Percentiles rank a stretch among this genome's conserved stretches.
Conservation (phyloP, 2,113 vertebrate species). For the Carassius auratus region DNA sequence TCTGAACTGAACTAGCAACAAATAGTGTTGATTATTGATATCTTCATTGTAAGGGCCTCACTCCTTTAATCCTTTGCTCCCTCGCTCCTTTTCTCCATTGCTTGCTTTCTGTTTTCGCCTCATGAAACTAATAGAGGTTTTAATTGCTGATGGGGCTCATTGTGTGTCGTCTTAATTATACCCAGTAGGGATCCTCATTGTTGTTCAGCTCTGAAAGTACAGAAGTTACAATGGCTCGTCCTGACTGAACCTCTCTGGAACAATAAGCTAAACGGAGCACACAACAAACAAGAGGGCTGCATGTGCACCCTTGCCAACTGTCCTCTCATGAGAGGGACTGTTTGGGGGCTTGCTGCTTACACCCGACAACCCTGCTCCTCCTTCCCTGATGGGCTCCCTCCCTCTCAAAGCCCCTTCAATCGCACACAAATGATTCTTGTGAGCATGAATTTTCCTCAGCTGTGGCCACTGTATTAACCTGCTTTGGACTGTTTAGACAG, state of each 20-base stretch:
- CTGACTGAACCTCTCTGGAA: conserved; percentile 6
- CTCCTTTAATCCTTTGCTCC: neutral
- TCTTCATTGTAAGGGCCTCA: neutral
- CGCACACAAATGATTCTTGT: neutral
- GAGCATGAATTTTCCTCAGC: neutral
- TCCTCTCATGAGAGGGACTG: neutral
- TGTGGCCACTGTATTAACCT: neutral
- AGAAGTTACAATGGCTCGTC: conserved; percentile 35
- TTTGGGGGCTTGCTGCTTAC: neutral
- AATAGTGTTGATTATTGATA: conserved; percentile 11
- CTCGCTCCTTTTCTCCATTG: conserved; percentile 29
- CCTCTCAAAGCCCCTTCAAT: neutral
- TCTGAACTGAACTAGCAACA: neutral
- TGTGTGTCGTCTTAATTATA: conserved; percentile 65
- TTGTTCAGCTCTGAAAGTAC: conserved; percentile 25
- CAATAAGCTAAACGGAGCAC: neutral
- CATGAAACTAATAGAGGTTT: conserved; percentile 60
- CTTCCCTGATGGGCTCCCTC: neutral
- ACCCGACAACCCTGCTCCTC: conserved; percentile 14
- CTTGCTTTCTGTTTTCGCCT: conserved; percentile 4
- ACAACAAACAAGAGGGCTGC: neutral
- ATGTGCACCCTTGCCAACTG: conserved; percentile 11
- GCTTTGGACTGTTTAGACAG: conserved; percentile 22
- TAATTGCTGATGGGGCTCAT: conserved; percentile 70
- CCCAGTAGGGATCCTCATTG: conserved; percentile 57